These are phyloP conservation scores for Oreochromis niloticus DNA, from an alignment of 2,113 vertebrate genomes.

Conservation along the genomic window DNA sequence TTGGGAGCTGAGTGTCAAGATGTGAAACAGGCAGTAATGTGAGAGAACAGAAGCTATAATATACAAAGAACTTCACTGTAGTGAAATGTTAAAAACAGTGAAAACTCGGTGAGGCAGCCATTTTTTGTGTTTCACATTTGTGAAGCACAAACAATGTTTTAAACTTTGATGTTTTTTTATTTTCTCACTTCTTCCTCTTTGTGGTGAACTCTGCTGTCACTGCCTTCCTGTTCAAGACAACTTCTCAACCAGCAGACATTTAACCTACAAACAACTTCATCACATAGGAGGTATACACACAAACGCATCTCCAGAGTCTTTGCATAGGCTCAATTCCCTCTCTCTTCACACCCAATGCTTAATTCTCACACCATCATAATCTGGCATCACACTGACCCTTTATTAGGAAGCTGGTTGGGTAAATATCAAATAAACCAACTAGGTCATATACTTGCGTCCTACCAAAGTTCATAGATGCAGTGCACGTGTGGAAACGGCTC, in stretches of 20 bases:
- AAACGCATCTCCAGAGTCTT: neutral
- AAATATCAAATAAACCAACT: neutral
- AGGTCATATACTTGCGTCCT: neutral
- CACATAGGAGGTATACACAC: neutral
- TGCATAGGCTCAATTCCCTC: neutral
- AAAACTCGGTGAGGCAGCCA: neutral
- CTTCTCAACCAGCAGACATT: neutral
- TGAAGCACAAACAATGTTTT: neutral
- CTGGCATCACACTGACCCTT: neutral
- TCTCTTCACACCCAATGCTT: neutral
- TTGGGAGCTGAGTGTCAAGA: neutral
- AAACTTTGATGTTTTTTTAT: neutral
- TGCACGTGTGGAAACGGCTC: neutral
- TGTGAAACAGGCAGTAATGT: neutral
- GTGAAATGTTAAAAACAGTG: neutral
- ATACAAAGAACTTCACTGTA: neutral
- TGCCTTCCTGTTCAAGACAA: neutral
- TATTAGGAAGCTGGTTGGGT: neutral
- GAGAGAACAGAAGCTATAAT: neutral
- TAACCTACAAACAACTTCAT: neutral
- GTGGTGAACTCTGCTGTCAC: neutral
- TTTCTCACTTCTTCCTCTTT: neutral
- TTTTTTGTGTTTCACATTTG: neutral
- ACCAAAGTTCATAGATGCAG: neutral
- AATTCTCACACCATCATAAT: neutral